A percentile compares a stretch with the other conserved stretches of the same genome.
These are phyloP conservation scores for Drosophila lutescens DNA, from an alignment of 2,888 invertebrate species.

Conservation along the genomic window DNA sequence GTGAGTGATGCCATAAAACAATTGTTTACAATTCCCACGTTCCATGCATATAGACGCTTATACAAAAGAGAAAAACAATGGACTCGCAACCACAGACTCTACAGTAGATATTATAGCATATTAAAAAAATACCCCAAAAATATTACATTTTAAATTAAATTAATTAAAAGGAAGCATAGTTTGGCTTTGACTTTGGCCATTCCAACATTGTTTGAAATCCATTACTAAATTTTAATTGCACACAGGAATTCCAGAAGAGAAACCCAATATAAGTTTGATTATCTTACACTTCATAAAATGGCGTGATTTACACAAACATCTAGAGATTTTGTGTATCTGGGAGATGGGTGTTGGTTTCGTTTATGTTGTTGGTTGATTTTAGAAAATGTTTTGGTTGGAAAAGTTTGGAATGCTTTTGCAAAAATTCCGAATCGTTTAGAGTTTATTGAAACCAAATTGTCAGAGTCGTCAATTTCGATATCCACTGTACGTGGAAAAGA, in stretches of 20 bases:
- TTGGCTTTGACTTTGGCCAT: neutral
- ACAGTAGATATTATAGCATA: constrained; percentile 9
- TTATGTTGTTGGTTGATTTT: neutral
- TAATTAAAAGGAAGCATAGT: neutral
- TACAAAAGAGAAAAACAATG: constrained; percentile 15
- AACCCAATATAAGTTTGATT: constrained; percentile 10
- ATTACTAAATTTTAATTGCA: constrained; percentile 3
- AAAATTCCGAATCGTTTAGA: too few relatives aligned
- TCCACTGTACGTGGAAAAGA: constrained; percentile 22
- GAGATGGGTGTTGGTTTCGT: neutral
- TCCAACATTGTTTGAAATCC: neutral
- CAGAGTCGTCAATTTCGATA: neutral
- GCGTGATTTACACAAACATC: constrained; percentile 11
- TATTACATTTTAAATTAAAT: neutral
- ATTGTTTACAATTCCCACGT: constrained; percentile 51
- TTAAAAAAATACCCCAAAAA: neutral
- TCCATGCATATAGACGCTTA: constrained; percentile 18
- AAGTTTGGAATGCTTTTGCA: too few relatives aligned
- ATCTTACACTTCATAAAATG: constrained; percentile 20
- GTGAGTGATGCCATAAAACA: constrained; percentile 47
- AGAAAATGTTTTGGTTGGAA: too few relatives aligned
- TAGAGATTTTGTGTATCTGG: constrained; percentile 1
- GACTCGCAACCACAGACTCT: neutral
- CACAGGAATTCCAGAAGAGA: neutral
- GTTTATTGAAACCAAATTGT: too few relatives aligned